Base-by-base conservation (phyloP, 2,888 invertebrate species). In the Lamproptera curius region DNA sequence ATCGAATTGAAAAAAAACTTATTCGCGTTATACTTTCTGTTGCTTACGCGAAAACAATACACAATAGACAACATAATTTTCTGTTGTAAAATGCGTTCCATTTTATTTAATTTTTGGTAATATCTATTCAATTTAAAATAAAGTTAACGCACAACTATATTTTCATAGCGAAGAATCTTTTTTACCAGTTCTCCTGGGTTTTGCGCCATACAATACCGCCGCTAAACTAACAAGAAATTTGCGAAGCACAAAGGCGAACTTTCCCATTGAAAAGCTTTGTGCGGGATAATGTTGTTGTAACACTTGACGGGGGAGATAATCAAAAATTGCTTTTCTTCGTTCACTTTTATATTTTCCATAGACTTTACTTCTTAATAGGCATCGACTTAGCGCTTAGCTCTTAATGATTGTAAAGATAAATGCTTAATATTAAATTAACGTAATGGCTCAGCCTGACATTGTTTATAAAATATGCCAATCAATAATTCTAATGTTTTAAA, bases 191-290 rank as follows among this genome's bases (percentile, higher is more conserved):
- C 16, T 14, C 38, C 42, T 48, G 31, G 16, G 42, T 38, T 42
- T 34, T 26, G 17, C 31, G 23, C 38, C 42, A 14, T 34, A 42
- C 47, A 48, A 48, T 34, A 42, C 17, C 11, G 20, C 15, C 6
- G 16, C 33, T 31, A 41, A 41, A 46, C 46, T 40, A 46, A 46
- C 20, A 41, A 31, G 36, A 46, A 46, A 40, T 41, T 46, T 41
- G 35, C 17, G 13, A 33, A 10, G 23, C 31, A 47, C 38, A 42
- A 48, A 42, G 42, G 11, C 5, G 13, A 48, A 48, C 34, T 46
- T 46, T 46, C 20, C 28, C 10, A 20, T 28, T 41, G 36, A 46
- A 42, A 39, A 43, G 9, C 38, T 48, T 39, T 43, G 36, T 43
- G 9, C 20, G 23, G 16, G 16, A 26, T 35, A 48, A 43, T 39